Base-by-base conservation (phyloP, 1,140 invertebrate species). In the Kradibia gibbosae region DNA sequence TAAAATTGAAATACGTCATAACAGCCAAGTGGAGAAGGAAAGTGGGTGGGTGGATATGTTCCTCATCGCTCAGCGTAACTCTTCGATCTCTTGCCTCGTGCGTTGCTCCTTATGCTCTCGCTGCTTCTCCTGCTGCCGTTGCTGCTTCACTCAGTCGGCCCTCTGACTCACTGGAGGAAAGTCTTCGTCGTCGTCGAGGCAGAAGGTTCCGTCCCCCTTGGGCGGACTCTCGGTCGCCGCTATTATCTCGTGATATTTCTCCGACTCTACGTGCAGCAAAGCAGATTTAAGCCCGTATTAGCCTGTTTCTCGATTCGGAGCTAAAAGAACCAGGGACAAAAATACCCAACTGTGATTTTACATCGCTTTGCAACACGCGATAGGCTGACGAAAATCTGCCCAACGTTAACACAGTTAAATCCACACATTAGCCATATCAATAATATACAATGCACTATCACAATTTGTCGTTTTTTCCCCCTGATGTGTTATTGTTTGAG, bases 161-260 rank as follows among this genome's bases (percentile, higher is more conserved):
- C 94, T 93, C 85, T 95, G 94, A 15, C 93, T 94, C 67, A 97
- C 94, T 82, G 96, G 96, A 82, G 96, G 96, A 91, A 97, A 97
- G 90, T 97, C 96, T 76, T 93, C 92, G 78, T 96, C 95, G 90
- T 97, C 95, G 87, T 95, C 94, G 87, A 97, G 92, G 86, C 95
- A 93, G 88, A 96, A 94, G 31, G 88, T 85, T 55, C 86, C 90
- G 75, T 92, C 90, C 77, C 93, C 92, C 84, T 94, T 93, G 57
- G 94, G 93, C 57, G 94, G 93, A 81, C 93, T 93, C 87, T 94
- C 93, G 25, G 93, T 93, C 60, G 94, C 94, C 80, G 93, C 93
- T 85, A 93, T 92, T 92, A 96, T 94, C 89, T 95, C 95, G 55
- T 93, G 92, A 86, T 94, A 94, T 87, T 96, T 96, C 87, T 96